phyloP scores from a whole-genome alignment of 2,113 vertebrate species.

The Engraulis encrasicolus region DNA sequence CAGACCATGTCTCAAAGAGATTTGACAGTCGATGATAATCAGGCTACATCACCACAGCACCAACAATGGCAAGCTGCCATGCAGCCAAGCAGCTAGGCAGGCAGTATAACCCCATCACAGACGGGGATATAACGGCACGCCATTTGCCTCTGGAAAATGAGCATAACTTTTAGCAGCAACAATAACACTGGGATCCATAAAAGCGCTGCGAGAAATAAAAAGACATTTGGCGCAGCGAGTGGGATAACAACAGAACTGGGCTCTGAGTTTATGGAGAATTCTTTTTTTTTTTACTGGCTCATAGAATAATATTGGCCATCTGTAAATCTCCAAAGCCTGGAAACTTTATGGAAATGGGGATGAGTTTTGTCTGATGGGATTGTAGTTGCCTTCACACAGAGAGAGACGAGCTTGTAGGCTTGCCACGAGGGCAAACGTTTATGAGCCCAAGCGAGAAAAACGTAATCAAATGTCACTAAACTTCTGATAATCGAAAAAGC shows the following conservation, averaged over 20 bases:
- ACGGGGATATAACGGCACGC: background rate
- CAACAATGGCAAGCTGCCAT: too few species aligned
- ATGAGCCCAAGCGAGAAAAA: background rate
- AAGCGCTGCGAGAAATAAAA: background rate
- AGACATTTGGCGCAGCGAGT: background rate
- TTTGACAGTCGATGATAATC: too few species aligned
- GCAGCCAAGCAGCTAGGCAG: too few species aligned
- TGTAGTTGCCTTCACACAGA: background rate
- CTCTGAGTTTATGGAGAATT: conserved; percentile 16
- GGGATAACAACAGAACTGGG: background rate
- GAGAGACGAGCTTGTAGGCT: background rate
- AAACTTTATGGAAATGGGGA: conserved; percentile 15
- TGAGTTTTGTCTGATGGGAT: background rate
- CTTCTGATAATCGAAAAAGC: background rate
- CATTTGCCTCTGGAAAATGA: background rate
- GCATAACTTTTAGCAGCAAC: conserved; percentile 13
- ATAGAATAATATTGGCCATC: conserved; percentile 18
- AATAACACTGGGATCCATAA: conserved; percentile 9
- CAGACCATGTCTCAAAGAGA: too few species aligned
- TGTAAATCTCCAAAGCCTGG: conserved; percentile 11
- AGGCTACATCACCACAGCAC: background rate
- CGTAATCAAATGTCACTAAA: background rate
- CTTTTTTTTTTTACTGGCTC: conserved; percentile 20
- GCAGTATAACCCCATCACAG: conserved; percentile 12
- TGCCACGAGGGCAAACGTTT: background rate